Conservation (phyloP, 2,888 invertebrate genomes). For the Megaustenia siamemsis region DNA sequence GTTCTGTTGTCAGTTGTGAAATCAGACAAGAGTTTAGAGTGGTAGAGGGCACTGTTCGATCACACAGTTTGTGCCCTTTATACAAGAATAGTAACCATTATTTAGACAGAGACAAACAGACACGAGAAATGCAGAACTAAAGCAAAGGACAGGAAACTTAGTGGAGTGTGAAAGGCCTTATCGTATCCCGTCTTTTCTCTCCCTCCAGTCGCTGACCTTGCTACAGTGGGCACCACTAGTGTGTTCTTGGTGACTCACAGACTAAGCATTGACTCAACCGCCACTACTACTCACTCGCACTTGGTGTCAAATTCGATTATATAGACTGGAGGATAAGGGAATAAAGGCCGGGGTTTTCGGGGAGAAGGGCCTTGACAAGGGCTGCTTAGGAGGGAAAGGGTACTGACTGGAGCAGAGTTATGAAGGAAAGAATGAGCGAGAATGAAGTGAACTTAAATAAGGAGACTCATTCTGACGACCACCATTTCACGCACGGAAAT, state of each 20-base stretch:
- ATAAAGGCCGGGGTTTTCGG: not conserved
- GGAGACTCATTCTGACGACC: too few relatives aligned
- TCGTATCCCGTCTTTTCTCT: not conserved
- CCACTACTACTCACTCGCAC: constrained; percentile 20
- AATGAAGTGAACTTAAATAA: too few relatives aligned
- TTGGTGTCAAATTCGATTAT: constrained; percentile 43
- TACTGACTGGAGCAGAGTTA: too few relatives aligned
- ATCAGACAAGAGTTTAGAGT: too few relatives aligned
- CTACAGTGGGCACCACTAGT: constrained; percentile 1
- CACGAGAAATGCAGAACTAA: not conserved
- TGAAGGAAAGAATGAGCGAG: too few relatives aligned
- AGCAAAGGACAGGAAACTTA: constrained; percentile 4
- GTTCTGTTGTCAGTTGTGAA: too few relatives aligned
- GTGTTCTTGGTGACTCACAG: constrained; percentile 29
- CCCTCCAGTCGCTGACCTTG: not conserved
- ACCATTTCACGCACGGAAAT: too few relatives aligned
- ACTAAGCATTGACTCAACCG: constrained; percentile 21
- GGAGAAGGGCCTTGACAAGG: not conserved
- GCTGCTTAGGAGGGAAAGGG: not conserved
- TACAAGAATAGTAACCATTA: too few relatives aligned
- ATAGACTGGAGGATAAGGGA: constrained; percentile 5
- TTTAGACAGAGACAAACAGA: too few relatives aligned
- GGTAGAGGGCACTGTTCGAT: too few relatives aligned
- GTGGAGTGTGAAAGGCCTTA: not conserved
- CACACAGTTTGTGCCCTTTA: too few relatives aligned